Conservation (phyloP, 35 echinoderm and acorn worm species). For the Acanthaster planci region DNA sequence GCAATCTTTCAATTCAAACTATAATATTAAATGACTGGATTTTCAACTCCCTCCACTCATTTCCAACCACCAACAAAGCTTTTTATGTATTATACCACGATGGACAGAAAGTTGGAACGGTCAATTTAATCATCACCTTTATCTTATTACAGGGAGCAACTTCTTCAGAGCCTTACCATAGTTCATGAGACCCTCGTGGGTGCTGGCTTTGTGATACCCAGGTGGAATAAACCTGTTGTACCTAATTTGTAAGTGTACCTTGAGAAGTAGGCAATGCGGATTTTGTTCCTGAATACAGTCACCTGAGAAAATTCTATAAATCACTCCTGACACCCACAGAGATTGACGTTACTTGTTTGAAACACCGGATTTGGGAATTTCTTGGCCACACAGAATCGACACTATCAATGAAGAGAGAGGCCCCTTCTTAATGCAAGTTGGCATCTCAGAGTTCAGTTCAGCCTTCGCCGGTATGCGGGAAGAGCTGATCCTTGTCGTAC, state of each 20-base stretch:
- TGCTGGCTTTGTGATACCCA: slow-evolving; percentile 58
- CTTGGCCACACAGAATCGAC: slow-evolving; percentile 8
- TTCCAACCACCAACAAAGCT: too few relatives aligned
- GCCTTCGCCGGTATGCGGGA: slow-evolving; percentile 51
- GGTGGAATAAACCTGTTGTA: slow-evolving; percentile 63
- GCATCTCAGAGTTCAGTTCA: background rate
- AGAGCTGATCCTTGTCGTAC: slow-evolving; percentile 53
- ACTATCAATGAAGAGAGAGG: background rate
- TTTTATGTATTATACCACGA: too few relatives aligned
- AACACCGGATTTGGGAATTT: background rate
- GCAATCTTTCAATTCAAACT: too few relatives aligned
- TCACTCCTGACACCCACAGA: too few relatives aligned
- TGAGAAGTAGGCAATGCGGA: too few relatives aligned
- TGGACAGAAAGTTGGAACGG: too few relatives aligned
- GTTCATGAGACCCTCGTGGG: slow-evolving; percentile 55
- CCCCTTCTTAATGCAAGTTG: background rate
- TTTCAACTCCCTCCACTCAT: too few relatives aligned
- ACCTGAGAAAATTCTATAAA: too few relatives aligned
- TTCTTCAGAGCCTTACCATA: slow-evolving; percentile 83
- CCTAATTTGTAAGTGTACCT: slow-evolving; percentile 79
- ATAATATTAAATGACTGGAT: too few relatives aligned
- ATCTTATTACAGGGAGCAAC: slow-evolving; percentile 73
- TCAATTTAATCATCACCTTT: background rate
- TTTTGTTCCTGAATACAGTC: too few relatives aligned
- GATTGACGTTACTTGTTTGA: too few relatives aligned